These are phyloP conservation scores for Motacilla alba DNA, from an alignment of 2,113 vertebrate species.

Conservation along the genomic window DNA sequence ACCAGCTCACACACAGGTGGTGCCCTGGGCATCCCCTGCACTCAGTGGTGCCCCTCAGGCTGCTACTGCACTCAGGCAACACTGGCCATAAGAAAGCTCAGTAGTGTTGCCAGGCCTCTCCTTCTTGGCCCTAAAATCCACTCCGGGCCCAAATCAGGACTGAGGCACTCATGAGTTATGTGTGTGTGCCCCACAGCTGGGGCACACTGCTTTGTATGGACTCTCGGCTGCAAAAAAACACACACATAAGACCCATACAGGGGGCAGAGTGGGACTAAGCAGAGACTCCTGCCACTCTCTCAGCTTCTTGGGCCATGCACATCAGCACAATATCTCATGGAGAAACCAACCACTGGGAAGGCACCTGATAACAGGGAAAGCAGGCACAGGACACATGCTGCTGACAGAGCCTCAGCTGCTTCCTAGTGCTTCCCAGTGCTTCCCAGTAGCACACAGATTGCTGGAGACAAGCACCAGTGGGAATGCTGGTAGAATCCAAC, in stretches of 20 bases:
- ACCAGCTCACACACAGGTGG: not conserved
- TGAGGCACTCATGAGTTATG: not conserved
- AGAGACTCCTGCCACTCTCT: not conserved
- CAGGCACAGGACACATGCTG: not conserved
- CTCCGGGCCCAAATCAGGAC: not conserved
- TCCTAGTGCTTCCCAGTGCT: too few species aligned
- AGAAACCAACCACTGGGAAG: not conserved
- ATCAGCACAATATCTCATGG: not conserved
- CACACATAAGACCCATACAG: rapidly evolving
- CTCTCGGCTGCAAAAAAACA: rapidly evolving
- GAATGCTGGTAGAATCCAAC: rapidly evolving
- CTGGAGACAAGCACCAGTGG: not conserved
- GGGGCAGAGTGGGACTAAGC: not conserved
- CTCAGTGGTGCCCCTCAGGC: not conserved
- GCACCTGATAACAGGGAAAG: not conserved
- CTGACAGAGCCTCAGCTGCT: not conserved
- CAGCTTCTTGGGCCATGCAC: not conserved
- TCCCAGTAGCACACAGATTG: not conserved
- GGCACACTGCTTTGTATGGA: not conserved
- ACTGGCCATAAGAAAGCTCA: not conserved
- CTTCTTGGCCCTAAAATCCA: not conserved
- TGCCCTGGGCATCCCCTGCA: not conserved
- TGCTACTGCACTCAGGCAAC: not conserved
- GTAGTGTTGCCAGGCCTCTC: not conserved
- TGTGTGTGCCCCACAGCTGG: not conserved